These are phyloP conservation scores for Diabrotica virgifera DNA, from an alignment of 1,140 invertebrate species.

Conservation along the genomic window DNA sequence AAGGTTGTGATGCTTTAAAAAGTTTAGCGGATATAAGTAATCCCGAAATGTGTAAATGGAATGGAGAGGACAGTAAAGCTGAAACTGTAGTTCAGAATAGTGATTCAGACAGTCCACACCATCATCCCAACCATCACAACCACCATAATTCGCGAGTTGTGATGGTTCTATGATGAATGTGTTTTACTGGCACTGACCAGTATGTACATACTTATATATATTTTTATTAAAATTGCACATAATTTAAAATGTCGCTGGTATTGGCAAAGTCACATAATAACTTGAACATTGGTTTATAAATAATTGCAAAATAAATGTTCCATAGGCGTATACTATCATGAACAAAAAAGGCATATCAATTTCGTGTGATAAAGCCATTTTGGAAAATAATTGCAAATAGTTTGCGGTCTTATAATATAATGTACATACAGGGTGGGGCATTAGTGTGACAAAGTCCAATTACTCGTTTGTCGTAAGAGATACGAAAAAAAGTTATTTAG, in stretches of 20 bases:
- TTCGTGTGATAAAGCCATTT: too few relatives aligned
- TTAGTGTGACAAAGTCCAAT: too few relatives aligned
- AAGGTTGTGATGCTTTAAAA: conserved; percentile 55
- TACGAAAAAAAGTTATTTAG: too few relatives aligned
- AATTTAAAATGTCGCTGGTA: conserved; percentile 22
- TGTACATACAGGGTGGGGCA: too few relatives aligned
- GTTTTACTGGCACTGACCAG: conserved; percentile 34
- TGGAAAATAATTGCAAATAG: too few relatives aligned
- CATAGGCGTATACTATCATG: too few relatives aligned
- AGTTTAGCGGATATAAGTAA: conserved; percentile 58
- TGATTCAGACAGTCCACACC: conserved; percentile 43
- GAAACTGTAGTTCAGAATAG: conserved; percentile 35
- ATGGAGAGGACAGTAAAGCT: conserved; percentile 38
- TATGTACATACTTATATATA: conserved; percentile 36
- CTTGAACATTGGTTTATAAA: too few relatives aligned
- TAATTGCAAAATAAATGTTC: too few relatives aligned
- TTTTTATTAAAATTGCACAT: conserved; percentile 29
- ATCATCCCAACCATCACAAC: conserved; percentile 45
- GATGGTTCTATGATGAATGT: conserved; percentile 49
- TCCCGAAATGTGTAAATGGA: conserved; percentile 45
- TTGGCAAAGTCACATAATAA: neutral
- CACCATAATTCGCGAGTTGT: conserved; percentile 47
- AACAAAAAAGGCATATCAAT: too few relatives aligned
- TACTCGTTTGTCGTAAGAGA: too few relatives aligned
- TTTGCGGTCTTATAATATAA: too few relatives aligned